Evolutionary conservation across 2,113 vertebrate species (phyloP).

Genomic region (Tachysurus vachellii): DNA sequence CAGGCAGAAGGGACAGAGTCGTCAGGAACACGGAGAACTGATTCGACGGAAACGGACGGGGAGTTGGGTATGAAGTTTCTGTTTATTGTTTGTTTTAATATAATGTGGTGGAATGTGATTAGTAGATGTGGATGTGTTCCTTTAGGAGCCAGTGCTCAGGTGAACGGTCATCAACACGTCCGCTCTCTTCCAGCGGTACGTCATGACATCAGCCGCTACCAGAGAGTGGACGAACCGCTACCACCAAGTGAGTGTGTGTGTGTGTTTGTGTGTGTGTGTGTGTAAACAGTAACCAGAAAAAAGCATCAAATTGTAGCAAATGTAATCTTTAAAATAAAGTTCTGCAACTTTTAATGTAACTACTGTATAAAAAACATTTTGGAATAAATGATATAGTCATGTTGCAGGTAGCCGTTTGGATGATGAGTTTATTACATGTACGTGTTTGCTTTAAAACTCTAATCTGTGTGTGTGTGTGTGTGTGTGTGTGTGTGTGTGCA

Average conservation of each 20-base stretch:
- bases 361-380: too few species aligned
- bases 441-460: neutral
- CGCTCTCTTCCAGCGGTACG: constrained; percentile 87
- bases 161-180: constrained; percentile 84
- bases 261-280: neutral
- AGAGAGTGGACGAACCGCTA: constrained; percentile 93
- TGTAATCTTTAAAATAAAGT: neutral
- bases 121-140: neutral
- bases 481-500: constrained; percentile 47
- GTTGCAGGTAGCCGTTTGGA: neutral
- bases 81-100: constrained; percentile 18
- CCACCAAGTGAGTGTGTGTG: constrained; percentile 85
- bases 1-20: constrained; percentile 69
- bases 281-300: neutral
- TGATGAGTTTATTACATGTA: neutral
- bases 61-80: constrained; percentile 59
- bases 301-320: neutral
- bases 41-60: constrained; percentile 67
- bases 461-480: constrained; percentile 25
- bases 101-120: constrained; percentile 9
- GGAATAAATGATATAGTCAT: neutral
- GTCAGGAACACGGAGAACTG: constrained; percentile 48
- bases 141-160: constrained; percentile 69
- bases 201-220: constrained; percentile 91
- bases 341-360: too few species aligned